A percentile compares a stretch with the other conserved stretches of the same genome.
These are phyloP conservation scores for Eufriesea mexicana DNA, from an alignment of 1,140 invertebrate species.

Conservation along the genomic window DNA sequence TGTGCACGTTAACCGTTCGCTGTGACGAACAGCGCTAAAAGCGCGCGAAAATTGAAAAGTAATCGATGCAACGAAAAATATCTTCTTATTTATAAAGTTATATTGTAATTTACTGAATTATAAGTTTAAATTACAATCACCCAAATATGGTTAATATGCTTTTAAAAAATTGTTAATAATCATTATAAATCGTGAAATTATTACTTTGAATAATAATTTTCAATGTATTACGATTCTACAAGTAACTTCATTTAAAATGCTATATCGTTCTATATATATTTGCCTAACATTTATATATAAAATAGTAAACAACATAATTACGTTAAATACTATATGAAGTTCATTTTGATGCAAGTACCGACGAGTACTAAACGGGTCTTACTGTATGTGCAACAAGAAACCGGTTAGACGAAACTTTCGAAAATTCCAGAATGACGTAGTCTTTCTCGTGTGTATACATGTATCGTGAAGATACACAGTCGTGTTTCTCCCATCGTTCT, in stretches of 20 bases:
- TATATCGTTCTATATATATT: neutral
- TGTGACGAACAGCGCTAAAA: too few species aligned
- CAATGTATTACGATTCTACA: neutral
- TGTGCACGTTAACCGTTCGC: conserved; percentile 18
- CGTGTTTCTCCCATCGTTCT: conserved; percentile 58
- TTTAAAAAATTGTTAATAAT: neutral
- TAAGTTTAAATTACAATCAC: neutral
- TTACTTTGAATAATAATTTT: neutral
- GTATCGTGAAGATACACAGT: conserved; percentile 46
- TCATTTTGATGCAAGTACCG: conserved; percentile 36
- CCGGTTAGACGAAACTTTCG: conserved; percentile 75
- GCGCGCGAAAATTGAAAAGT: conserved; percentile 4
- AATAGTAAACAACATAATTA: conserved; percentile 14
- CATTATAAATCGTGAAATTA: neutral
- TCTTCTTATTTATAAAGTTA: neutral
- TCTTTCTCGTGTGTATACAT: conserved; percentile 43
- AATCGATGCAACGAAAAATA: neutral
- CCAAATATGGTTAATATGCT: neutral
- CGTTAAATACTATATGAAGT: conserved; percentile 26
- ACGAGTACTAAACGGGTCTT: conserved; percentile 42
- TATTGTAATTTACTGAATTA: neutral
- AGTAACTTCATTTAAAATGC: neutral
- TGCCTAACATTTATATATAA: neutral
- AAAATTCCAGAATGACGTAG: conserved; percentile 77
- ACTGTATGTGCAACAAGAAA: conserved; percentile 56